Base-by-base conservation (phyloP, 2,113 vertebrate genomes). In the Cercopithecus mona region DNA sequence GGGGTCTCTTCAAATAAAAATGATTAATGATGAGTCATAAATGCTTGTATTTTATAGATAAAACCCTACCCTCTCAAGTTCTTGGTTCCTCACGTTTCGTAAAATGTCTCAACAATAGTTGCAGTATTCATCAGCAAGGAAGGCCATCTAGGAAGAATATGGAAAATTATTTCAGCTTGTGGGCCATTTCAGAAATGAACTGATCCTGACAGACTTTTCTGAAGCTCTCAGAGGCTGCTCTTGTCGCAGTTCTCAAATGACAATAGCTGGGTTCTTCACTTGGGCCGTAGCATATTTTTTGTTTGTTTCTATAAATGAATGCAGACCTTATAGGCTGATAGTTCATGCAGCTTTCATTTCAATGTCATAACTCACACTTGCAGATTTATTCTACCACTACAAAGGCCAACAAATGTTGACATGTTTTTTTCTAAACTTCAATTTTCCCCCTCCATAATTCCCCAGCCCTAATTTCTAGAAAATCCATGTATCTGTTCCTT, bases 101-200 rank as follows among this genome's bases (percentile, higher is more conserved):
- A 98, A 96, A 95, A 98, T 96, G 52, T 97, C 97, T 97, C 98
- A 98, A 64, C 98, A 99, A n/a, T 98, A 97, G 87, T 86, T 98
- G 82, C 79, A 98, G 94, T 99, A 99, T 48, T 98, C 97, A 40
- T 97, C 97, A 72, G 96, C 97, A 75, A 99, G 94, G 55, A 97
- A 94, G 32, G 66, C 52, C 93, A 98, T 94, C 98, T 99, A 88
- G 55, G 89, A 75, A 96, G 83, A 32, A 96, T 4, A 82, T 0
- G 13, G 66, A 76, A 57, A 93, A 32, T 79, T 1, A 73, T n/a
- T 13, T 73, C 30, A 48, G 43, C 81, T 61, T 23, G 8, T 1
- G 8, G 38, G 50, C n/a, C 43, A 40, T 25, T 94, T 92, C 45
- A 18, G 18, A 22, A 55, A 57, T 16, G 25, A 72, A n/a, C 13